Evolutionary conservation across 2,113 vertebrate species (phyloP).

Genomic region (Daboia siamensis): DNA sequence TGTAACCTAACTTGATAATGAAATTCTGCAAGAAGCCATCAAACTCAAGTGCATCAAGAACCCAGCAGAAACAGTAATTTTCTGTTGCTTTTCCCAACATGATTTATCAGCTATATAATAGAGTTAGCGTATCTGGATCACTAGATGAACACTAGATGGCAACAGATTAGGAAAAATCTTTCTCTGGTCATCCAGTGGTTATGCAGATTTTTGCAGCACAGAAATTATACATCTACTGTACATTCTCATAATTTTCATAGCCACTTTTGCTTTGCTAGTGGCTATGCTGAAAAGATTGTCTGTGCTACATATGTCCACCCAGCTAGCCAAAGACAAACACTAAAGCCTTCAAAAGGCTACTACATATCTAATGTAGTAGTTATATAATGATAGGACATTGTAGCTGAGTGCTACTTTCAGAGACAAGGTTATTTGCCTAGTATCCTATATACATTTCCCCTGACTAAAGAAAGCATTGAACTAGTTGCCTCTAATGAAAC

Average conservation of each 20-base stretch:
- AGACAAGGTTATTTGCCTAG: not conserved
- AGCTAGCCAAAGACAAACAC: not conserved
- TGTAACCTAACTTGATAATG: too few relatives aligned
- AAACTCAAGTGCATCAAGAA: too few relatives aligned
- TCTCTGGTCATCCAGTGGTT: too few relatives aligned
- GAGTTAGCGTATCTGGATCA: too few relatives aligned
- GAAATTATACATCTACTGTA: not conserved
- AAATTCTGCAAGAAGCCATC: too few relatives aligned
- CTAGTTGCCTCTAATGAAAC: not conserved
- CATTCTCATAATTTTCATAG: not conserved
- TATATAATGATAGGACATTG: not conserved
- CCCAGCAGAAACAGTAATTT: too few relatives aligned
- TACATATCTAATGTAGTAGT: not conserved
- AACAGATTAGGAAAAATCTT: too few relatives aligned
- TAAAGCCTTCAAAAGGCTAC: not conserved
- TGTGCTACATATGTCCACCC: not conserved
- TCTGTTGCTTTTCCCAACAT: too few relatives aligned
- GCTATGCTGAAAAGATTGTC: not conserved
- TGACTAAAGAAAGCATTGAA: not conserved
- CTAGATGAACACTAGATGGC: too few relatives aligned
- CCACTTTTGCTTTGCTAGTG: not conserved
- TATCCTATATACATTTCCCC: not conserved
- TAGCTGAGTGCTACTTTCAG: not conserved
- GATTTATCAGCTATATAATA: too few relatives aligned
- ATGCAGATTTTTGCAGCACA: too few relatives aligned